Base-by-base conservation (phyloP, 1,140 invertebrate species). In the Heliconius nattereri region DNA sequence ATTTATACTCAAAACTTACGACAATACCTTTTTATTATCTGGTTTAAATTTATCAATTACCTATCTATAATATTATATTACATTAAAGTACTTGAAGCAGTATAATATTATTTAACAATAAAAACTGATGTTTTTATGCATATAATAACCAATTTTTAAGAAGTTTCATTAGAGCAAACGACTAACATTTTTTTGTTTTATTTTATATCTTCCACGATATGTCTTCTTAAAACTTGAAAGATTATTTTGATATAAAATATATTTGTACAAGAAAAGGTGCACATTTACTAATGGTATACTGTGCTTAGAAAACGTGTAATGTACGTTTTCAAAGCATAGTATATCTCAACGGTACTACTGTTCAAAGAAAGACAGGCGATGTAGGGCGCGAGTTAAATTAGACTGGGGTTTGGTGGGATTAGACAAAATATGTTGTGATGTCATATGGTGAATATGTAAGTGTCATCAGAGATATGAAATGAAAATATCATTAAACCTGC, bases 311-410 rank as follows among this genome's bases (percentile, higher is more conserved):
- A n/a, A n/a, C n/a, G n/a, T n/a, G n/a, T n/a, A n/a, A n/a, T n/a
- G n/a, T n/a, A 86, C 83, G 0, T 87, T 79, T 66, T 83, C 80
- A 0, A 75, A 82, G 23, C 70, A n/a, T 3, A 29, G 76, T 13
- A 32, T 2, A 85, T 81, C 57, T 86, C n/a, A n/a, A n/a, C n/a
- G n/a, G n/a, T 87, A 82, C 57, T 87, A 85, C 60, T 88, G 84
- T 79, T 85, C 83, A 5, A 85, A 84, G 19, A 88, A 83, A 35
- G 75, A 82, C 45, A n/a, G 29, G 11, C 78, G 81, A 1, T 86
- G 85, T 57, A 85, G 81, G 57, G 81, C 83, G 1, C 52, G 75
- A 11, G 79, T 86, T 1, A 86, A 84, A n/a, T 74, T 87, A 9
- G 78, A 82, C 75, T n/a, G n/a, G n/a, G n/a, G n/a, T n/a, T n/a